Percentiles rank a stretch among this genome's conserved stretches.
Conservation (phyloP, 2,888 invertebrate genomes). For the Oxystoma pomonae region DNA sequence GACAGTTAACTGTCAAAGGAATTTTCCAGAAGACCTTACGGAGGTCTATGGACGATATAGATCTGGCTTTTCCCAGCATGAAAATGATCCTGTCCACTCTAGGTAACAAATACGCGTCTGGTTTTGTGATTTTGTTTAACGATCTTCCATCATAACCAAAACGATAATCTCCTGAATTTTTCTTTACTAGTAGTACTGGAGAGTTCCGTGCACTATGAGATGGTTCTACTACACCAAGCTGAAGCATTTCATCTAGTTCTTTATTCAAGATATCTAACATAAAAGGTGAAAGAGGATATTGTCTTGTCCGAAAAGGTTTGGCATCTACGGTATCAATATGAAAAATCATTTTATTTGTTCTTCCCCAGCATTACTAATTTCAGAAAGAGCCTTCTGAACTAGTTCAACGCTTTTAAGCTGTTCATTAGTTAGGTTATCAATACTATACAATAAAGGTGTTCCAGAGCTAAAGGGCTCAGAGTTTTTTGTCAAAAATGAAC, state of each 20-base stretch:
- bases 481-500: too few relatives aligned
- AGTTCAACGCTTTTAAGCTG: too few relatives aligned
- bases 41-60: conserved; percentile 19
- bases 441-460: too few relatives aligned
- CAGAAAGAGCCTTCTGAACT: too few relatives aligned
- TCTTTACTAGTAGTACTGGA: conserved; percentile 21
- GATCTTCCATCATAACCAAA: conserved; percentile 18
- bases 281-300: conserved; percentile 16
- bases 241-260: conserved; percentile 20
- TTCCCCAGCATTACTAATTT: too few relatives aligned
- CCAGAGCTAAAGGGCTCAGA: too few relatives aligned
- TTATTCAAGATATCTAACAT: conserved; percentile 18
- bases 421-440: too few relatives aligned
- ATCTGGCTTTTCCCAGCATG: background rate
- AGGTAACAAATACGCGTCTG: conserved; percentile 17
- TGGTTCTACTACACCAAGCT: conserved; percentile 14
- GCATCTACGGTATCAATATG: conserved; percentile 15
- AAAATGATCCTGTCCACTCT: conserved; percentile 20
- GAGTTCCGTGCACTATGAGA: conserved; percentile 14
- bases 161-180: conserved; percentile 13
- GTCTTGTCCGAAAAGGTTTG: conserved; percentile 11
- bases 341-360: conserved; percentile 15
- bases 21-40: conserved; percentile 19
- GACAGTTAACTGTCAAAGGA: conserved; percentile 17
- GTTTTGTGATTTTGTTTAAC: conserved; percentile 14